Evolutionary conservation across 2,113 vertebrate genomes (phyloP), one percentile per base, ranked within the genome.

Genomic region (Scolopax mira): DNA sequence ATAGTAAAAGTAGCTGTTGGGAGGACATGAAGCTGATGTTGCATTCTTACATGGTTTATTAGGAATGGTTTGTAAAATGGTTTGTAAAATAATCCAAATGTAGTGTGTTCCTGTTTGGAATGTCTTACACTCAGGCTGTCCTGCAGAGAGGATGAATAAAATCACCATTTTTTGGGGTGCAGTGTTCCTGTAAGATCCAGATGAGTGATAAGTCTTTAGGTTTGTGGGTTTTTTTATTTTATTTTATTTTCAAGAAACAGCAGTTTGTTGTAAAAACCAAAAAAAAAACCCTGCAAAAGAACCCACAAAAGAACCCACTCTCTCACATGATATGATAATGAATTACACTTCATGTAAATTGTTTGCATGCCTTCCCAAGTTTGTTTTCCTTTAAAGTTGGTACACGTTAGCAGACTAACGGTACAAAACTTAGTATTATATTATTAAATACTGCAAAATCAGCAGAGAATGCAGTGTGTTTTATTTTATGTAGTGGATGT

Each of bases 391-490:
- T 89, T 80, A 18, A 84, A 44, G 27, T 57, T 79, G 24, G 54
- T 96, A n/a, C 30, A 77, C 23, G 79, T 90, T 93, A 92, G 55
- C 19, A 81, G 87, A 67, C 57, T 91, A 70, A 57, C 18, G 80
- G 28, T 95, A 41, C 18, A 70, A 60, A 80, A 73, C 58, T 42
- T 86, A 71, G 58, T 67, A 49, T 52, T 49, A 58, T 72, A 39
- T 67, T 95, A 70, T 92, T 79, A 89, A 91, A 85, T 82, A 77
- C 39, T 87, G 60, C 79, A 93, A 95, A 88, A 85, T 84, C 42
- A 44, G 33, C 41, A 93, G 22, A 39, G 95, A 75, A 30, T 61
- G 24, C 3, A 18, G 5, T 44, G 9, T 21, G 4, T 37, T 83
- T 97, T 89, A 30, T 85, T 95, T 92, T 61, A 16, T 23, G 9